These are phyloP conservation scores for Gandaritis pyraliata DNA, from an alignment of 2,888 invertebrate species.

Conservation along the genomic window DNA sequence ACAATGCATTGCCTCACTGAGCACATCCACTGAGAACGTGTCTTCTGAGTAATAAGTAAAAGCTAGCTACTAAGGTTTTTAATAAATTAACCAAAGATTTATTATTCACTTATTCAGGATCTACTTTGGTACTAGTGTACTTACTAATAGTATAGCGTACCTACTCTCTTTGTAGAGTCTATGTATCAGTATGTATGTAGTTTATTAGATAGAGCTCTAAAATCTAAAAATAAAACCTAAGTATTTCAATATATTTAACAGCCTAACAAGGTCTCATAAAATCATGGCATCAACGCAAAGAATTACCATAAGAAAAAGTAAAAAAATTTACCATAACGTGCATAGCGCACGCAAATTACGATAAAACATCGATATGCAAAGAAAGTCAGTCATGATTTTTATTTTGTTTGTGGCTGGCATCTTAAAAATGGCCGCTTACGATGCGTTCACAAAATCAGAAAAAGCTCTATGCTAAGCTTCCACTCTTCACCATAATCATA, in stretches of 20 bases:
- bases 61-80: too few species aligned
- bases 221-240: neutral
- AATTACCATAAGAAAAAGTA: slow-evolving; percentile 6
- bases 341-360: slow-evolving; percentile 24
- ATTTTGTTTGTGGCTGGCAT: slow-evolving; percentile 33
- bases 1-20: too few species aligned
- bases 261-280: slow-evolving; percentile 20
- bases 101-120: too few species aligned
- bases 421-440: slow-evolving; percentile 34
- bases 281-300: slow-evolving; percentile 16
- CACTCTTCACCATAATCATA: slow-evolving; percentile 1
- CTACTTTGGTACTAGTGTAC: too few species aligned
- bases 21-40: too few species aligned
- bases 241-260: neutral
- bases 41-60: too few species aligned
- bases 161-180: too few species aligned
- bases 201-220: neutral
- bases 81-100: too few species aligned
- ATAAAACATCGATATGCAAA: slow-evolving; percentile 26
- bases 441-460: slow-evolving; percentile 45
- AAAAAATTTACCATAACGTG: slow-evolving; percentile 22
- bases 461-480: slow-evolving; percentile 43
- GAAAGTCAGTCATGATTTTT: slow-evolving; percentile 18
- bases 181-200: too few species aligned
- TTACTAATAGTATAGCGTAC: too few species aligned